Percentiles rank a stretch among this genome's conserved stretches.
Conservation (phyloP, 2,113 vertebrate genomes). For the Mesitornis unicolor region DNA sequence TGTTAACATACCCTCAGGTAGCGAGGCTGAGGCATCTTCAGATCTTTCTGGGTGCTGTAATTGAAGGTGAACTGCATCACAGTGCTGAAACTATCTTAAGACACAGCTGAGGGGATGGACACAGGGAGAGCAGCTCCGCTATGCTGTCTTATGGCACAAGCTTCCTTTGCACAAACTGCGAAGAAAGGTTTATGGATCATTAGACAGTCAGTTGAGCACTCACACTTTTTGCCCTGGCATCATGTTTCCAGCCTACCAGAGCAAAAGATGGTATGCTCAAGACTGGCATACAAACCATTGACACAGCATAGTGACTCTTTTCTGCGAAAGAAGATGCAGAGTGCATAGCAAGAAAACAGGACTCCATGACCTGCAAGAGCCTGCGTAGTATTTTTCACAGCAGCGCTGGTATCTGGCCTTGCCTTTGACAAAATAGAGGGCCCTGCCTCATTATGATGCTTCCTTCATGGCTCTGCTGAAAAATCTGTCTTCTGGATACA, state of each 20-base stretch:
- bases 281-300: neutral
- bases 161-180: neutral
- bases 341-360: accelerated
- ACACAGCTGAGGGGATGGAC: neutral
- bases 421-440: neutral
- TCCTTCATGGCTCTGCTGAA: neutral
- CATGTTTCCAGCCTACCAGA: accelerated
- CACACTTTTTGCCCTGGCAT: neutral
- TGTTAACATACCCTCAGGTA: neutral
- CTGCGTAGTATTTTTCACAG: neutral
- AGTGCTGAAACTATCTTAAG: neutral
- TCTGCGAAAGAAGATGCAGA: neutral
- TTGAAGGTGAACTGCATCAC: neutral
- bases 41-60: neutral
- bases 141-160: neutral
- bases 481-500: neutral
- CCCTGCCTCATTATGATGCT: neutral
- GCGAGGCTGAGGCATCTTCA: neutral
- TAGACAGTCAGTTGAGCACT: neutral
- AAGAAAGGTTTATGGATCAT: neutral
- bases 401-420: neutral
- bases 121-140: neutral
- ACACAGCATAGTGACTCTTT: neutral
- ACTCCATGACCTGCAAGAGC: accelerated
- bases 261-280: neutral